Conservation (phyloP, 2,113 vertebrate species). For the Dipodomys spectabilis region DNA sequence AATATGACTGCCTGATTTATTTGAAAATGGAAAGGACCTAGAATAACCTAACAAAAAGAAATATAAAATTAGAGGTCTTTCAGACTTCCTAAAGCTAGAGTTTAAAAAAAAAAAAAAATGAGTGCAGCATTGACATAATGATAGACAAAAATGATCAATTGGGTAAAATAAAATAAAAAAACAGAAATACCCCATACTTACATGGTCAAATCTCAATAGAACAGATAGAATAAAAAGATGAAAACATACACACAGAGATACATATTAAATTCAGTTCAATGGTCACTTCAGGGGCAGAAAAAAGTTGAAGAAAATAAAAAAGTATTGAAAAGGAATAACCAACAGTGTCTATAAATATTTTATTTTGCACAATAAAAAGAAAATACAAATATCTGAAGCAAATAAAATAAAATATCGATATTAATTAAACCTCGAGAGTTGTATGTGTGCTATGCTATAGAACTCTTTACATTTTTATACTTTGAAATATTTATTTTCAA, state of each 20-base stretch:
- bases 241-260: neutral
- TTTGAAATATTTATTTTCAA: slow-evolving; percentile 12
- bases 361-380: neutral
- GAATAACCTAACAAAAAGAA: neutral
- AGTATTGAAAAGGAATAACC: neutral
- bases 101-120: neutral
- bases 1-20: neutral
- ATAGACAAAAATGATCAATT: neutral
- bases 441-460: neutral
- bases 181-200: neutral
- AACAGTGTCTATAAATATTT: neutral
- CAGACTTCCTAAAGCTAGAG: neutral
- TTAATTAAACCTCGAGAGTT: neutral
- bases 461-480: neutral
- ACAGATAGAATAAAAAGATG: neutral
- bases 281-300: neutral
- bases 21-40: neutral
- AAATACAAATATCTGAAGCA: neutral
- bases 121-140: neutral
- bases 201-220: neutral
- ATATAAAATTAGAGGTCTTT: neutral
- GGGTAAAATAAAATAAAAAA: neutral
- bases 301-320: neutral
- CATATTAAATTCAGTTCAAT: neutral
- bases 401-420: neutral